A percentile compares a stretch with the other conserved stretches of the same genome.
phyloP scores from a whole-genome alignment of 2,797 vertebrate species.

The Amphiprion clarkii region DNA sequence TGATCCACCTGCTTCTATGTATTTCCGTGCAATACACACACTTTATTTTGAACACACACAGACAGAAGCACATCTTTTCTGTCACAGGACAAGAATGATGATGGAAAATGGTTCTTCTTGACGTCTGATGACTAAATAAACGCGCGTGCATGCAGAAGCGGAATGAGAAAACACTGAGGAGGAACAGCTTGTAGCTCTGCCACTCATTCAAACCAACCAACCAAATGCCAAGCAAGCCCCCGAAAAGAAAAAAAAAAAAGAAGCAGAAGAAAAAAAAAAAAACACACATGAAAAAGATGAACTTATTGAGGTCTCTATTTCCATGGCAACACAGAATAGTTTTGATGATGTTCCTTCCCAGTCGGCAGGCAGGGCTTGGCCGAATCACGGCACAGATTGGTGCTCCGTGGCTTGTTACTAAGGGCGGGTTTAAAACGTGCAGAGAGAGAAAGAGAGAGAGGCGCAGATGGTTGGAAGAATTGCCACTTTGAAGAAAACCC shows the following conservation, averaged over 20 bases:
- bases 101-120: slow-evolving; percentile 40
- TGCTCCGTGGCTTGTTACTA: slow-evolving; percentile 87
- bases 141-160: slow-evolving; percentile 50
- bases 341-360: slow-evolving; percentile 88
- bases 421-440: slow-evolving; percentile 84
- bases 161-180: slow-evolving; percentile 59
- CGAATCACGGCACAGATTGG: slow-evolving; percentile 87
- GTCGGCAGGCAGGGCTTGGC: slow-evolving; percentile 86
- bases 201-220: slow-evolving; percentile 72
- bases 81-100: slow-evolving; percentile 5
- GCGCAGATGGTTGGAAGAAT: slow-evolving; percentile 88
- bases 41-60: slow-evolving; percentile 7
- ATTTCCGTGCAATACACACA: slow-evolving; percentile 12
- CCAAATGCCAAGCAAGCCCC: slow-evolving; percentile 76
- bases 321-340: slow-evolving; percentile 89
- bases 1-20: slow-evolving; percentile 36
- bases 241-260: slow-evolving; percentile 57
- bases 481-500: slow-evolving; percentile 87
- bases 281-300: slow-evolving; percentile 81
- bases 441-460: slow-evolving; percentile 68
- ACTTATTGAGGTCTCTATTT: slow-evolving; percentile 88
- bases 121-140: slow-evolving; percentile 64
- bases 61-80: slow-evolving; percentile 11
- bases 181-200: slow-evolving; percentile 74
- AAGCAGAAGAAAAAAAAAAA: slow-evolving; percentile 58